Conservation (phyloP, 2,888 invertebrate genomes). For the Aspidiotus rigidus region DNA sequence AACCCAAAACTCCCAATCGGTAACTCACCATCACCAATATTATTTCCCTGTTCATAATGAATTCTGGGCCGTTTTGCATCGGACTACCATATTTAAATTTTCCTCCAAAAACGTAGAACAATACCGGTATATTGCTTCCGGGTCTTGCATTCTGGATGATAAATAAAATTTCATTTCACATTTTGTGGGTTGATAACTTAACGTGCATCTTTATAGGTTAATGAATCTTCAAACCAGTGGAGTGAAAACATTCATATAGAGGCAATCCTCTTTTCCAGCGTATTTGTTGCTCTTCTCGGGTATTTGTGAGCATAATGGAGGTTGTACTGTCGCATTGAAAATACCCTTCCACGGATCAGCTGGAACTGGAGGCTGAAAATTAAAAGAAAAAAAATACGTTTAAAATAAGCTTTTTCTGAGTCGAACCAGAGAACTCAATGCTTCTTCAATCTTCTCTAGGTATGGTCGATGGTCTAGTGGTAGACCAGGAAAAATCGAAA, state of each 20-base stretch:
- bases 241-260: constrained; percentile 47
- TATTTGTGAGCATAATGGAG: not conserved
- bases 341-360: not conserved
- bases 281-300: constrained; percentile 40
- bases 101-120: not conserved
- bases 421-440: too few species aligned
- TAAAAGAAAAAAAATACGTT: too few species aligned
- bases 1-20: constrained; percentile 43
- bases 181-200: too few species aligned
- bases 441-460: too few species aligned
- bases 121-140: not conserved
- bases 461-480: too few species aligned
- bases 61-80: constrained; percentile 3
- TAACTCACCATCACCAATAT: constrained; percentile 43
- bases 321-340: not conserved
- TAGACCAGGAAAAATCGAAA: too few species aligned
- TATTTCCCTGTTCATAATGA: constrained; percentile 37
- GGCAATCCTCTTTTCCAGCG: constrained; percentile 49
- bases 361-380: constrained; percentile 3
- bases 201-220: too few species aligned
- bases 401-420: too few species aligned
- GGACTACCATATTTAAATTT: not conserved
- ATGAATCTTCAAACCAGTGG: constrained; percentile 39
- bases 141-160: not conserved
- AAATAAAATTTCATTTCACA: too few species aligned